Base-by-base conservation (phyloP, 2,113 vertebrate genomes). In the Cynopterus brachyotis region DNA sequence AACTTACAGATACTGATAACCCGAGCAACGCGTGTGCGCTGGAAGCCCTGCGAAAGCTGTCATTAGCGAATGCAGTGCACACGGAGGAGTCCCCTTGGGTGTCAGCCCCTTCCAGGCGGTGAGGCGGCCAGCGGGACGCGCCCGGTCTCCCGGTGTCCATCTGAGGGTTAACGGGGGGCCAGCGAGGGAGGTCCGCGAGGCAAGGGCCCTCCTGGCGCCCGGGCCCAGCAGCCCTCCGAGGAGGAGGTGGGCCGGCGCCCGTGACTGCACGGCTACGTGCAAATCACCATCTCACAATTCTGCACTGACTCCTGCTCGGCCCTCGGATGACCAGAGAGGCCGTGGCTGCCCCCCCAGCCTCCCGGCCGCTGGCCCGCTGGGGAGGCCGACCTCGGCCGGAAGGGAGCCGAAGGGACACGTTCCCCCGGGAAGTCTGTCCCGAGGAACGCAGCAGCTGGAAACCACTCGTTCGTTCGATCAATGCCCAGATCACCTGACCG, bases 291-390 rank as follows among this genome's bases (percentile, higher is more conserved):
- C 76, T 95, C 42, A 96, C 79, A 83, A 87, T 96, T 98, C 96
- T 97, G 90, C 83, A 94, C 83, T 91, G 92, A 95, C 92, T 97
- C 97, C 97, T 95, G 94, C 94, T 96, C 94, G 96, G 83, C 70
- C 75, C 53, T 97, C 86, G 92, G 94, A 82, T 96, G 98, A 96
- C 97, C 95, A 93, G 96, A 98, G 98, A 99, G 98, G 97, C 97
- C 98, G 98, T 96, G 97, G 73, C 98, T 98, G 95, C 89, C 96
- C 97, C 97, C 96, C 98, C 97, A 93, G 98, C 97, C 97, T 96
- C 98, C 97, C 91, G 98, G 97, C 93, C 95, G 84, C 87, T 98
- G 93, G 96, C 79, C 97, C 98, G 98, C 85, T 85, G 75, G 87
- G 97, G 96, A 94, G 76, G 84, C n/a, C 90, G 98, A 37, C 91